Evolutionary conservation across 2,113 vertebrate genomes (phyloP).

Genomic region (Cygnus atratus): DNA sequence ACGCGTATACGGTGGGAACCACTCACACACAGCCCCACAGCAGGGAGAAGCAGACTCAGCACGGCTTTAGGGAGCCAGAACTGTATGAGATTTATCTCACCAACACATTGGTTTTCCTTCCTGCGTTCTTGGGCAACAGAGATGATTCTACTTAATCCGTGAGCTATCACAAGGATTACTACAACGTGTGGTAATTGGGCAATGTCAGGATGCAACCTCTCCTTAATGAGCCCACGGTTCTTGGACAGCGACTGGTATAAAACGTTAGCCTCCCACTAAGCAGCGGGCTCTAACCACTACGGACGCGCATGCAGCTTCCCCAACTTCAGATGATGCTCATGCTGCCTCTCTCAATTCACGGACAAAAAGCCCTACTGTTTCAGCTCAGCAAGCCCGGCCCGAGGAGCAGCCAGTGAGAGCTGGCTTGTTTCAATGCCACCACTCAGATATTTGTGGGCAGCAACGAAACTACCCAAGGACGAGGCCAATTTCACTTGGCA

Average conservation of each 20-base stretch:
- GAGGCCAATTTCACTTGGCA: neutral
- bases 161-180: neutral
- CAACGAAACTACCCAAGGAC: neutral
- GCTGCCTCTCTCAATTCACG: neutral
- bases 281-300: neutral
- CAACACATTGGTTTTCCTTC: neutral
- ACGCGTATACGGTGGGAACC: fast-evolving
- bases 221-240: neutral
- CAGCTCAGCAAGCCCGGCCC: neutral
- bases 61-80: neutral
- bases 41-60: fast-evolving
- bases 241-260: neutral
- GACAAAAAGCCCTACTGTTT: constrained; percentile 33
- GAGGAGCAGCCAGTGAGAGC: constrained; percentile 1
- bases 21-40: neutral
- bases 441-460: neutral
- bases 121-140: neutral
- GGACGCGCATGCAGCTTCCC: fast-evolving
- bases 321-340: neutral
- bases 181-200: neutral
- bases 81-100: neutral
- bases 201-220: neutral
- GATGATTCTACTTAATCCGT: neutral
- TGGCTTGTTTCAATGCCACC: neutral
- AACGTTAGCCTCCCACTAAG: neutral